A percentile compares a stretch with the other conserved stretches of the same genome.
Evolutionary conservation across 1,140 invertebrate species (phyloP).

Genomic region (Drosophila sp.): DNA sequence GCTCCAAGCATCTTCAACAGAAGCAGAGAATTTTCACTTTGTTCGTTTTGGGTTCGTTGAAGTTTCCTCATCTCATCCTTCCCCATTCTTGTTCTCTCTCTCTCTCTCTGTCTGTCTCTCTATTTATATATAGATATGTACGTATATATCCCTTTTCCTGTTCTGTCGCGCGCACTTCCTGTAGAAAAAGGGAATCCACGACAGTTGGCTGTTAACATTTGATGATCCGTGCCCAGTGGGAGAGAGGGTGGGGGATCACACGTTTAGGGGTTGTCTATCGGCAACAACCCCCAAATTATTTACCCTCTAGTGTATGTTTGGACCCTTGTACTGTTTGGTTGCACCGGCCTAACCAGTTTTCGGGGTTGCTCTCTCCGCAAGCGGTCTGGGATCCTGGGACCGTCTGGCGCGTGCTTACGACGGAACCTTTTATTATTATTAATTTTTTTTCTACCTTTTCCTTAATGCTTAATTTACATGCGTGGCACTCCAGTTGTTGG

Average conservation of each 20-base stretch:
- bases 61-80: not conserved
- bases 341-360: constrained; percentile 39
- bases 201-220: constrained; percentile 46
- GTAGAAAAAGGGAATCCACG: constrained; percentile 44
- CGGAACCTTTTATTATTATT: constrained; percentile 18
- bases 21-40: constrained; percentile 6
- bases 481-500: constrained; percentile 59
- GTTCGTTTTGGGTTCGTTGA: not conserved
- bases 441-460: not conserved
- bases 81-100: constrained; percentile 21
- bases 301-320: constrained; percentile 15
- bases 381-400: constrained; percentile 36
- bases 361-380: constrained; percentile 40
- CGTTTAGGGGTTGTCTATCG: constrained; percentile 39
- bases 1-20: constrained; percentile 16
- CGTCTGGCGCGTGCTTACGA: constrained; percentile 69
- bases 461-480: constrained; percentile 49
- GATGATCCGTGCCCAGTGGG: constrained; percentile 32
- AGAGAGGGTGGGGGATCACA: constrained; percentile 37
- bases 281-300: constrained; percentile 33
- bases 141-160: not conserved
- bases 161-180: constrained; percentile 61
- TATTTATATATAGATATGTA: too few species aligned
- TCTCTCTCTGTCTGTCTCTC: constrained; percentile 7
- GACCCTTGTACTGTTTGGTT: not conserved